Evolutionary conservation across 2,797 vertebrate species (phyloP), one percentile per base, ranked within the genome.

Genomic region (Micromesistius poutassou): DNA sequence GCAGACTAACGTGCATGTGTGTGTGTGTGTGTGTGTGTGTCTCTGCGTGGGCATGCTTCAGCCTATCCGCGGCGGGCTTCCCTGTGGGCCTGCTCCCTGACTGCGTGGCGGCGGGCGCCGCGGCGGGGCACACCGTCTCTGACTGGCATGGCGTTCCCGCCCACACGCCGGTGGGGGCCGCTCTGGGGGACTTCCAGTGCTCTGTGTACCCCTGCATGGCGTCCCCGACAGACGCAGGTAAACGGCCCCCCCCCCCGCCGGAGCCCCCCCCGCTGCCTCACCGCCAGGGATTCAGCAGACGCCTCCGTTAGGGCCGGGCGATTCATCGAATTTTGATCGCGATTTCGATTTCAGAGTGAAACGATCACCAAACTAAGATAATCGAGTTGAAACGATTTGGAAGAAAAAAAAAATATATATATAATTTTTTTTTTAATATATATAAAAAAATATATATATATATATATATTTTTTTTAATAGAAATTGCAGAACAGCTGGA

Each of bases 111-210:
- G 93, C 97, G 16, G 96, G 96, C 74, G 85, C 83, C 72, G 36
- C 89, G 83, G 98, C 95, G 3, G 97, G 97, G 78, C 89, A 85
- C 76, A 97, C 95, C 5, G 66, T 83, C 73, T 89, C 22, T 35
- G 78, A 84, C 0, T 99, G 98, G 98, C 95, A 96, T 30, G 94
- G 95, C 36, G 87, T 99, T 76, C 95, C 96, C n/a, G 87, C 92
- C 75, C 94, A 94, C 75, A 94, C 95, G 0, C 91, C 88, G 40
- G 97, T 99, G 19, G 96, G 95, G 38, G 94, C 94, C 19, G 97
- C 97, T 8, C 85, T 99, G 83, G 98, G 96, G 79, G 97, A 99
- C 87, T 95, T 98, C 74, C 98, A 99, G 85, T 96, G 97, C 83
- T 97, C 97, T 0, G 98, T 99, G 77, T 98, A 96, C 89, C 98